phyloP scores from a whole-genome alignment of 2,888 invertebrate species.

The Troides helena region DNA sequence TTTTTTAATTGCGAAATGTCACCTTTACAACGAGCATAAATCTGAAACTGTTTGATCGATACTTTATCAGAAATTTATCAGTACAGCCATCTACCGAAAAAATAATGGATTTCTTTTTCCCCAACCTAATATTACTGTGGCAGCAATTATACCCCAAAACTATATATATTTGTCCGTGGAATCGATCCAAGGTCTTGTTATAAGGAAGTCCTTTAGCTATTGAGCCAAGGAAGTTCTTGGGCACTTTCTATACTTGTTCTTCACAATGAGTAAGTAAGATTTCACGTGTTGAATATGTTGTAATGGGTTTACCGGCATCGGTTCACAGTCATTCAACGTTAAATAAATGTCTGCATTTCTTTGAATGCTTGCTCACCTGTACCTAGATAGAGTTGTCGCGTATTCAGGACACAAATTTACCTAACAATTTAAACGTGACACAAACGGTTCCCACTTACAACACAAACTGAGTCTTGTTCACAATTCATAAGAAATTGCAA shows the following conservation, averaged over 20 bases:
- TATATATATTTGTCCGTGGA: no score
- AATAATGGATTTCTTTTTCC: no score
- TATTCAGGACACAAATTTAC: constrained; percentile 15
- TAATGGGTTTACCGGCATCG: background rate
- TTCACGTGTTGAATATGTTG: background rate
- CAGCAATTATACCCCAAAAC: no score
- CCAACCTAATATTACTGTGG: no score
- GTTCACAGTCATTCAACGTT: constrained; percentile 12
- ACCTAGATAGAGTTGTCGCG: background rate
- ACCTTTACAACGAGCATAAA: no score
- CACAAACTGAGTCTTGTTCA: background rate
- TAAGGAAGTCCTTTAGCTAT: no score
- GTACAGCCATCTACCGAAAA: no score
- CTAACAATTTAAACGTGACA: constrained; percentile 15
- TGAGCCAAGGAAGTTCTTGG: no score
- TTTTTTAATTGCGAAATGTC: no score
- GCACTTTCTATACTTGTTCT: background rate
- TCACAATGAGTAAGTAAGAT: background rate
- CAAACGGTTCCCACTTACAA: background rate
- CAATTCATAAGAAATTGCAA: constrained; percentile 8
- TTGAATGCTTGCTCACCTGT: constrained; percentile 21
- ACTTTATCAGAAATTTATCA: no score
- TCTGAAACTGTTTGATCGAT: no score
- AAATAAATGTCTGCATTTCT: constrained; percentile 15
- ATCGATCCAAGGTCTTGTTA: no score